Evolutionary conservation across 2,888 invertebrate genomes (phyloP), one percentile per base, ranked within the genome.

Genomic region (Alentia gelatinosa): DNA sequence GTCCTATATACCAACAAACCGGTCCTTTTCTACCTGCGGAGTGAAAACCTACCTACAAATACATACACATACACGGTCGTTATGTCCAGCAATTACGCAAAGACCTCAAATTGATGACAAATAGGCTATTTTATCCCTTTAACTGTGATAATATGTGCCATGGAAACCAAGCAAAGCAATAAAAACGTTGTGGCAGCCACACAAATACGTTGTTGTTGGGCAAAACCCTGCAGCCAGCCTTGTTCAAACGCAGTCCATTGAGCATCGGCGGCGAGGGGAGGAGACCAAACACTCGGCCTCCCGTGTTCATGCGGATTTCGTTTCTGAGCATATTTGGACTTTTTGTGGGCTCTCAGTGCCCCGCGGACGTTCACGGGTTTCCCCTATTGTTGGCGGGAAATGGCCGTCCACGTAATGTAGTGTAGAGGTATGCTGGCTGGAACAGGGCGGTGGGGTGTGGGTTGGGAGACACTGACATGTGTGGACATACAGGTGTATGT

Each of bases 311-410:
- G 56, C 56, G 56, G 68, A 68, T 68, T 68, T 68, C 68, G 68
- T 68, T 68, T 68, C 68, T 68, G 68, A 68, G 68, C 68, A 68
- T 68, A 68, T 68, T 68, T 68, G 68, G 68, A 19, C 68, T 68
- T 68, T 68, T 68, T 68, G 68, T 68, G 68, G 68, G 68, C 26
- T 68, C 68, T 30, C 68, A 68, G 5, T 30, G 68, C 68, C n/a
- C 68, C 30, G 68, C 26, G 68, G 68, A 68, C 30, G 30, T 30
- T 68, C 30, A 68, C 30, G 30, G 68, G 68, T 68, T 4, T 68
- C 15, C 68, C 68, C 19, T 47, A 5, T 68, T 68, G 68, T 68
- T 26, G n/a, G 3, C 4, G 26, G 68, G 19, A n/a, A 15, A n/a
- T 56, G n/a, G 56, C 30, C 26, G 30, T 68, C n/a, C 30, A 68